A percentile compares a stretch with the other conserved stretches of the same genome.
Evolutionary conservation across 2,113 vertebrate genomes (phyloP).

Genomic region (Sitta europaea): DNA sequence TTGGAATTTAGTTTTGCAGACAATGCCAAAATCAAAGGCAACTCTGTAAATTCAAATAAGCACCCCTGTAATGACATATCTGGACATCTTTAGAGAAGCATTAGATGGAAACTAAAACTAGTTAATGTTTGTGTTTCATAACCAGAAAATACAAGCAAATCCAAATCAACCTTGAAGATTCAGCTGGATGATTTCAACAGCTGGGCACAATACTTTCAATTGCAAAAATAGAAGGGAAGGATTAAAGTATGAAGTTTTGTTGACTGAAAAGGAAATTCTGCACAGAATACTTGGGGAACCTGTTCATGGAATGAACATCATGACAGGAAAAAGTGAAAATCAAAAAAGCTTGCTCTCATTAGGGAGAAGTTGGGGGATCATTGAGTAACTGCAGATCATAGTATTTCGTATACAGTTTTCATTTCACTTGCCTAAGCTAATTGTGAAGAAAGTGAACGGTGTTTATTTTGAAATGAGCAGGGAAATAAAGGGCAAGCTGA

Average conservation of each 20-base stretch:
- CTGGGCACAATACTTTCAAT: background rate
- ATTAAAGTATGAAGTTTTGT: background rate
- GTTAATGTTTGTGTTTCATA: background rate
- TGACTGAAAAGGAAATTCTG: background rate
- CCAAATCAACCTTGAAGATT: background rate
- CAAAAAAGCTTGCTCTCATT: background rate
- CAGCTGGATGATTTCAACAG: background rate
- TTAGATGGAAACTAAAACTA: background rate
- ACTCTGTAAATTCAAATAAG: background rate
- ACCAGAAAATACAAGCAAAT: background rate
- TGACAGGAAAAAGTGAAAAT: background rate
- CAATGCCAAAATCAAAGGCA: constrained; percentile 34
- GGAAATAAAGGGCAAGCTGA: background rate
- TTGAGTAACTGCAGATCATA: background rate
- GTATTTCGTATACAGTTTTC: background rate
- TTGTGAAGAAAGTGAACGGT: background rate
- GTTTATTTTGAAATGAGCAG: background rate
- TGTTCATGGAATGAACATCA: background rate
- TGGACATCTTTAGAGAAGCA: background rate
- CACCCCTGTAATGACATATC: background rate
- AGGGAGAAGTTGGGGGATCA: background rate
- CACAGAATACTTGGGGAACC: background rate
- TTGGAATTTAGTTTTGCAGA: background rate
- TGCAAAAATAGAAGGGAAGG: background rate
- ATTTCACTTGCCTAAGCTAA: background rate